A percentile compares a stretch with the other conserved stretches of the same genome.
phyloP scores from a whole-genome alignment of 2,113 vertebrate species.

The Lynx canadensis region DNA sequence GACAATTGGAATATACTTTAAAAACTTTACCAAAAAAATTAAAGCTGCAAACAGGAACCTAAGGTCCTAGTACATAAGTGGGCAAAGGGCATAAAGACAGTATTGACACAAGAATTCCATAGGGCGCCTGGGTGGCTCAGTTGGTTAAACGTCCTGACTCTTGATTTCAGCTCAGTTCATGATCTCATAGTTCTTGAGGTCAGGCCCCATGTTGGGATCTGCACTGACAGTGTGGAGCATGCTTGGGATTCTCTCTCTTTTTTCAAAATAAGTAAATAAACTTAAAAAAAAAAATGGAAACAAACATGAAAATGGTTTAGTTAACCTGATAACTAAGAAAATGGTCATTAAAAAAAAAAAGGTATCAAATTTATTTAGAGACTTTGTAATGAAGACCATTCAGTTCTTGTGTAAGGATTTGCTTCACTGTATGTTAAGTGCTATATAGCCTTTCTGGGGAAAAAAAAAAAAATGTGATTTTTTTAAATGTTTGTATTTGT shows the following conservation, averaged over 20 bases:
- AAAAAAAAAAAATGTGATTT: not conserved
- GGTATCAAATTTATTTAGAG: not conserved
- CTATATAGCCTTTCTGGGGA: not conserved
- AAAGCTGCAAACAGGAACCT: not conserved
- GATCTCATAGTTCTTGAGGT: too few species aligned
- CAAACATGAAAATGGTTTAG: not conserved
- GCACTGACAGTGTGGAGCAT: too few species aligned
- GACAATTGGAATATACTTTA: not conserved
- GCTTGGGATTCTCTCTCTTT: too few species aligned
- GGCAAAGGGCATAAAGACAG: not conserved
- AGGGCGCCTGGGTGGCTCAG: too few species aligned
- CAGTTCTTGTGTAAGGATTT: not conserved
- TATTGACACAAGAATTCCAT: not conserved
- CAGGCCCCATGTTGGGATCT: too few species aligned
- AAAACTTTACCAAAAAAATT: not conserved
- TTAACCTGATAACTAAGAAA: not conserved
- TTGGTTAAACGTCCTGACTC: too few species aligned
- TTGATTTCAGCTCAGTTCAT: too few species aligned
- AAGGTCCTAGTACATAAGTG: not conserved
- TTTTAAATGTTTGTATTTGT: not conserved
- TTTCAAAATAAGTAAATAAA: too few species aligned
- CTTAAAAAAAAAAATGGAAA: not conserved
- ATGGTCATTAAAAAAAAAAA: not conserved
- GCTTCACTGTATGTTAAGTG: not conserved
- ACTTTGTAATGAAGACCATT: not conserved